Base-by-base conservation (phyloP, 2,888 invertebrate genomes). In the Maniola hyperantus region DNA sequence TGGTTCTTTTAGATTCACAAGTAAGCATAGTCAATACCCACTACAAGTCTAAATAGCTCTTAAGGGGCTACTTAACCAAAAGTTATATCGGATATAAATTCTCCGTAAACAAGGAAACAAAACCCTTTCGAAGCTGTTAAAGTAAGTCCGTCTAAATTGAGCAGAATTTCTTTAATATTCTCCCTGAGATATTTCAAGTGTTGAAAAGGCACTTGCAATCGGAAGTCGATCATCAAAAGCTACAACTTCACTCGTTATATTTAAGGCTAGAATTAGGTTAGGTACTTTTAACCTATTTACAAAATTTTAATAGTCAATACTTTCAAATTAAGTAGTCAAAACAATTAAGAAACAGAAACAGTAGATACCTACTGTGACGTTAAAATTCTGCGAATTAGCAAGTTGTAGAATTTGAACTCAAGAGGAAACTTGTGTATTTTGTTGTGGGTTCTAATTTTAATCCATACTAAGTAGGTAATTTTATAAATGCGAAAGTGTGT, bases 41-140 rank as follows among this genome's bases (percentile, higher is more conserved):
- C 71, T 76, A 77, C 81, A 82, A 77, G 79, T 79, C 79, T 72
- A 79, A 85, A 88, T 80, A 80, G 81, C 82, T 84, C 86, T 83
- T 80, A 72, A 75, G 87, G 85, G 88, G 79, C 82, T 82, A 79
- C 83, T 88, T 77, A 83, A 77, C 77, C 82, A 75, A 78, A 85
- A 87, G 83, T 83, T 84, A 87, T 85, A 77, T 81, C 72, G 77
- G 70, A 72, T 78, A 79, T 80, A 82, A 83, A 83, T 85, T 83
- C 77, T 81, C 81, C 80, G 82, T 81, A 65, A 67, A 65, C 60
- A 55, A 76, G 81, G 80, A 77, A 82, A 82, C 68, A 71, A 71
- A 70, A 50, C 71, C 69, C 68, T 71, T 70, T 58, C 60, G 51
- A 62, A 68, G 48, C 62, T 67, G 57, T 60, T 60, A 68, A 67